Conservation (phyloP, 2,113 vertebrate species). For the Pao palembangensis region DNA sequence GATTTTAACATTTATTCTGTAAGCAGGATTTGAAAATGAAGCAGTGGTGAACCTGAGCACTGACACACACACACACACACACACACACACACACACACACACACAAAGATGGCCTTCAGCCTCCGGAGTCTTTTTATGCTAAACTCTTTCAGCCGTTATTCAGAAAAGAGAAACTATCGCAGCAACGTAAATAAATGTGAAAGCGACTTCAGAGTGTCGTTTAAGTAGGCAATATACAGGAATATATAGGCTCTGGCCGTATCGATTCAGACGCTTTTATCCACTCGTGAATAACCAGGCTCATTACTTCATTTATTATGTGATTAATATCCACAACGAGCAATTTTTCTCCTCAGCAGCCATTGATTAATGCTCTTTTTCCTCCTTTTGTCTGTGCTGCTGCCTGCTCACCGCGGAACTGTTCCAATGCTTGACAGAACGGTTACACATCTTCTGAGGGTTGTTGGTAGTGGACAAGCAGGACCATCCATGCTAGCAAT, state of each 20-base stretch:
- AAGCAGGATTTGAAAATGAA: background rate
- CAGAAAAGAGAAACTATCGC: constrained; percentile 24
- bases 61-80: background rate
- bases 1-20: no score
- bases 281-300: constrained; percentile 29
- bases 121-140: no score
- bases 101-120: background rate
- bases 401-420: no score
- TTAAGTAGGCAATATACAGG: constrained; percentile 38
- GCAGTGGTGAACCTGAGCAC: background rate
- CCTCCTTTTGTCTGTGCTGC: constrained; percentile 1
- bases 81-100: constrained; percentile 3
- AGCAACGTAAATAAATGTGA: constrained; percentile 17
- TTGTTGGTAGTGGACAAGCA: no score
- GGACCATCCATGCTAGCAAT: no score
- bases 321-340: constrained; percentile 46
- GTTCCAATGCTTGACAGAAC: no score
- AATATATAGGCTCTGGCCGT: constrained; percentile 20
- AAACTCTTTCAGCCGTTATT: constrained; percentile 20
- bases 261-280: constrained; percentile 36
- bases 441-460: no score
- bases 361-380: constrained; percentile 33
- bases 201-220: constrained; percentile 17
- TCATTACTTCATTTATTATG: constrained; percentile 52
- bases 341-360: constrained; percentile 3